phyloP scores from a whole-genome alignment of 2,888 invertebrate genomes.

The Limnephilus rhombicus region DNA sequence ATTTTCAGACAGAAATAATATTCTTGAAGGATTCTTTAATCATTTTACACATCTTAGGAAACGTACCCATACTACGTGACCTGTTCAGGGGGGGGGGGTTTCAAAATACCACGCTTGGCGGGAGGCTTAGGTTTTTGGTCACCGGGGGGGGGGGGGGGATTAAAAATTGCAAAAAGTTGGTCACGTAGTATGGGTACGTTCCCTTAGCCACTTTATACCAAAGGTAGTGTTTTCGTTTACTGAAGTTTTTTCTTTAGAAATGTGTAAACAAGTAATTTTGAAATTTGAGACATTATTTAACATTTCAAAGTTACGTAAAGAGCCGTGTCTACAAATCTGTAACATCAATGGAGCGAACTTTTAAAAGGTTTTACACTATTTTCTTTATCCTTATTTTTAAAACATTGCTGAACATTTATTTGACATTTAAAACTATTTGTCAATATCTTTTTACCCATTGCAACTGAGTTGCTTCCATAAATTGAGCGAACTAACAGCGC shows the following conservation, averaged over 20 bases:
- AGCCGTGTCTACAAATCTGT: not conserved
- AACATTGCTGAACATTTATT: not conserved
- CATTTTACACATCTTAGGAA: not conserved
- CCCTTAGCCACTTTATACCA: not conserved
- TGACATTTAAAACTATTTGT: not conserved
- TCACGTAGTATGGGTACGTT: no score
- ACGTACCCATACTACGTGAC: no score
- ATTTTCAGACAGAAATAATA: not conserved
- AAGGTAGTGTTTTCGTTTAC: not conserved
- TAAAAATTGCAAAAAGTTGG: no score
- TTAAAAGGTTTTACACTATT: not conserved
- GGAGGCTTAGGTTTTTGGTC: no score
- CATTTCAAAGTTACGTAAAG: not conserved
- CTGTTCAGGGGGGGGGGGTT: no score
- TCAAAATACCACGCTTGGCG: no score
- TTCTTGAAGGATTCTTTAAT: not conserved
- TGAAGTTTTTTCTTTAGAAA: not conserved
- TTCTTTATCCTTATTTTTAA: not conserved
- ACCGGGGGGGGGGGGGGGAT: no score
- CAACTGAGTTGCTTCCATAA: not conserved
- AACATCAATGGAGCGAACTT: not conserved
- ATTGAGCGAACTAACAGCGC: no score
- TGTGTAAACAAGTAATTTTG: no score
- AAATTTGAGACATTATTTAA: no score
- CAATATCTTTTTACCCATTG: no score